These are phyloP conservation scores for Ciconia maguari DNA, from an alignment of 2,113 vertebrate genomes.

Conservation along the genomic window DNA sequence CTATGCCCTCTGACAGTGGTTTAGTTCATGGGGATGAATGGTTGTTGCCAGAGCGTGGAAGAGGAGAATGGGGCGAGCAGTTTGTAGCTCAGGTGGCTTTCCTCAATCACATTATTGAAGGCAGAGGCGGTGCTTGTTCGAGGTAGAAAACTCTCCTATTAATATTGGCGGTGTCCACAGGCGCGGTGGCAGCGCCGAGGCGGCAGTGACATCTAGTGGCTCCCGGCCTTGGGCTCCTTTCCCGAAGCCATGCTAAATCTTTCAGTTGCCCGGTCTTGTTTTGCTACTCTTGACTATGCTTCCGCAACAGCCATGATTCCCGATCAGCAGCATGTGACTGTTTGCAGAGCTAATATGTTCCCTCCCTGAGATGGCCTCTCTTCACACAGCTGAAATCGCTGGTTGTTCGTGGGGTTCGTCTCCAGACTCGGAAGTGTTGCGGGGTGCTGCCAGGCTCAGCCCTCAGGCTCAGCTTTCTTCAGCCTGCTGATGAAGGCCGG, in stretches of 20 bases:
- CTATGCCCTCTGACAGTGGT: not conserved
- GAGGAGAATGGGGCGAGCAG: rapidly evolving
- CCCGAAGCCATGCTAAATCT: not conserved
- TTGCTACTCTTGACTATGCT: not conserved
- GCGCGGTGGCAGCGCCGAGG: not conserved
- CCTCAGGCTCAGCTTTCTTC: not conserved
- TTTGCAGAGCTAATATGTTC: not conserved
- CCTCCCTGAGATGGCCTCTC: too few relatives aligned
- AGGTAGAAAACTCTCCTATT: not conserved
- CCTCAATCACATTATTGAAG: rapidly evolving
- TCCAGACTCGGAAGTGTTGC: rapidly evolving
- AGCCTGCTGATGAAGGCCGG: rapidly evolving
- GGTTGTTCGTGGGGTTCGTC: not conserved
- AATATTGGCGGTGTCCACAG: not conserved
- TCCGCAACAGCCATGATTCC: not conserved
- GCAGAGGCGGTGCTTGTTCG: not conserved
- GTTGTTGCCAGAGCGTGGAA: not conserved
- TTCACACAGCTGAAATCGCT: rapidly evolving
- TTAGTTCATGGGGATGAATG: too few relatives aligned
- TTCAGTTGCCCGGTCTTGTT: not conserved
- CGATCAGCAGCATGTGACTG: rapidly evolving
- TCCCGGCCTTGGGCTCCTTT: not conserved
- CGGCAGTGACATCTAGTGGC: constrained; percentile 71
- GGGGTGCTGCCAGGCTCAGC: not conserved
- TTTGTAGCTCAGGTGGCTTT: not conserved